These are phyloP conservation scores for Eumeta japonica DNA, from an alignment of 1,140 invertebrate genomes.

Conservation along the genomic window DNA sequence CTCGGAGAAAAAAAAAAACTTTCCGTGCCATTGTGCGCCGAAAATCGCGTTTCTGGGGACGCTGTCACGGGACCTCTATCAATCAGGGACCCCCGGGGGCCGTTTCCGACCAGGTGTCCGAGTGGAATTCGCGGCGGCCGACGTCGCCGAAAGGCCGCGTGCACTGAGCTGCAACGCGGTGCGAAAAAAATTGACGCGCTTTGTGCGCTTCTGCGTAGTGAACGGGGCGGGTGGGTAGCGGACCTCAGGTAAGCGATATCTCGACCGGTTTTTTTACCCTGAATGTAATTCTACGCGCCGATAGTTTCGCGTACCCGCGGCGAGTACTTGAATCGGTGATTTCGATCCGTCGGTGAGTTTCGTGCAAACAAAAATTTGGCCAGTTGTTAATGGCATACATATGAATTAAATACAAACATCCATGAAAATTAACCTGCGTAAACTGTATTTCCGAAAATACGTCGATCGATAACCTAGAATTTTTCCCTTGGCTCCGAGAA, in stretches of 20 bases:
- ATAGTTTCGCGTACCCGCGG: too few relatives aligned
- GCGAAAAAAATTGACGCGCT: slow-evolving; percentile 34
- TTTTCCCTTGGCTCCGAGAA: too few relatives aligned
- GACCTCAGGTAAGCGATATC: neutral
- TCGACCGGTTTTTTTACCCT: too few relatives aligned
- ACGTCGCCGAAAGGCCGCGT: slow-evolving; percentile 50
- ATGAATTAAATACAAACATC: too few relatives aligned
- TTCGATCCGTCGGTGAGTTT: too few relatives aligned
- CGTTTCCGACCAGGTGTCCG: slow-evolving; percentile 55
- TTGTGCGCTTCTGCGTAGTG: slow-evolving; percentile 49
- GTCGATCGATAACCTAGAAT: too few relatives aligned
- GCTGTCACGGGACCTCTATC: slow-evolving; percentile 36
- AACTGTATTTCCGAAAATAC: too few relatives aligned
- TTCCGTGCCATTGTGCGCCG: slow-evolving; percentile 39
- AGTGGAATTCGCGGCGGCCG: slow-evolving; percentile 51
- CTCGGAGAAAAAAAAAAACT: slow-evolving; percentile 27
- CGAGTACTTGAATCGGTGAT: too few relatives aligned
- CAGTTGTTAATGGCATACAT: too few relatives aligned
- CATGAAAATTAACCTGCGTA: too few relatives aligned
- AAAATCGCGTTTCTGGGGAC: slow-evolving; percentile 19
- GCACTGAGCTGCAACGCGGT: slow-evolving; percentile 19
- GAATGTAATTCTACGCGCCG: too few relatives aligned
- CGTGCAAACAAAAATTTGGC: too few relatives aligned
- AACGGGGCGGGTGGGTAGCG: slow-evolving; percentile 13
- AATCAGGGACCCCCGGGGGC: slow-evolving; percentile 52